Conservation (phyloP, 1,140 invertebrate genomes). For the Megathymus violae region DNA sequence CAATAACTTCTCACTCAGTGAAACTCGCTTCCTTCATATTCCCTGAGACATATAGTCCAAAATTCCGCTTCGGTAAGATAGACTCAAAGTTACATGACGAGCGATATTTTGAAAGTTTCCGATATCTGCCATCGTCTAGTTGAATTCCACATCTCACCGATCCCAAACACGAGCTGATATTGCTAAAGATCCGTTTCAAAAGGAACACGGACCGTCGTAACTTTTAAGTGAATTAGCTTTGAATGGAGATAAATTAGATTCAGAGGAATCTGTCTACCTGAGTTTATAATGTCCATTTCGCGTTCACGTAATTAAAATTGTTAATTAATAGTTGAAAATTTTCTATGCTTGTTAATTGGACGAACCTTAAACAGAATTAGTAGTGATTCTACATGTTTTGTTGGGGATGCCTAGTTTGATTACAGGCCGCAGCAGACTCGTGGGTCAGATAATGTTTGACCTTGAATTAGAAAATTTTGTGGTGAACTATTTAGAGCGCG, state of each 20-base stretch:
- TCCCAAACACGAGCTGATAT: slow-evolving; percentile 32
- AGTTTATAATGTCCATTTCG: too few relatives aligned
- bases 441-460: too few relatives aligned
- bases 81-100: slow-evolving; percentile 41
- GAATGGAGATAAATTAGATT: slow-evolving; percentile 6
- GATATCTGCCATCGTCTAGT: slow-evolving; percentile 44
- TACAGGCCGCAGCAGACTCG: too few relatives aligned
- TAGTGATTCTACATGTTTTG: too few relatives aligned
- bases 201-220: slow-evolving; percentile 2
- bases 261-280: background rate
- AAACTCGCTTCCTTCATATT: slow-evolving; percentile 32
- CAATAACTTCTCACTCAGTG: slow-evolving; percentile 20
- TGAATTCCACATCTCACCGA: slow-evolving; percentile 41
- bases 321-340: too few relatives aligned
- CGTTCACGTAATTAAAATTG: too few relatives aligned
- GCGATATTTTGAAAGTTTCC: slow-evolving; percentile 52
- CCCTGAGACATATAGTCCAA: slow-evolving; percentile 30
- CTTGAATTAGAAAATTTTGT: too few relatives aligned
- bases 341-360: too few relatives aligned
- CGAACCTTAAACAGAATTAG: too few relatives aligned
- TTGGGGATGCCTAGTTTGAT: too few relatives aligned
- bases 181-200: slow-evolving; percentile 18
- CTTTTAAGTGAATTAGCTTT: slow-evolving; percentile 1
- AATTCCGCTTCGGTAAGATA: slow-evolving; percentile 48
- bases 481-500: too few relatives aligned